phyloP scores from a whole-genome alignment of 2,888 invertebrate genomes.

The Stegophylla sp. region DNA sequence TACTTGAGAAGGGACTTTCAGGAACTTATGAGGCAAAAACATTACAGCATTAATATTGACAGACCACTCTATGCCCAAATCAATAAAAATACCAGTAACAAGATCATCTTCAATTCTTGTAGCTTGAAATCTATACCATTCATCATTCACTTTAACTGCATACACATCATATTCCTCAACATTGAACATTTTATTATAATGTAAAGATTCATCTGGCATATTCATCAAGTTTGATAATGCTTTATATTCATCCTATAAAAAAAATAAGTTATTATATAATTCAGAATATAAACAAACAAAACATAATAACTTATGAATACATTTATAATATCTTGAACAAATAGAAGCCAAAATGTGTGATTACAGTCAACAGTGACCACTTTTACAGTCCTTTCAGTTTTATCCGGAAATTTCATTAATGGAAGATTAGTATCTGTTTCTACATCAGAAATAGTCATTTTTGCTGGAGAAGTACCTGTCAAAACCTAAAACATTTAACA shows the following conservation, averaged over 20 bases:
- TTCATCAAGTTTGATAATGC: conserved; percentile 37
- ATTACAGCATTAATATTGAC: conserved; percentile 1
- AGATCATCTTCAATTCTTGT: conserved; percentile 29
- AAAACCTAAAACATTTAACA: too few relatives aligned
- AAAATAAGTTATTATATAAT: background rate
- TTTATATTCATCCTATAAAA: conserved; percentile 26
- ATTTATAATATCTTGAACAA: conserved; percentile 44
- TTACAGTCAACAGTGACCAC: conserved; percentile 17
- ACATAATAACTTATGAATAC: conserved; percentile 18
- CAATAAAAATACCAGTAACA: conserved; percentile 43
- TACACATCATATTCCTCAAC: conserved; percentile 35
- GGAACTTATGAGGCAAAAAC: conserved; percentile 46
- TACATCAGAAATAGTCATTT: background rate
- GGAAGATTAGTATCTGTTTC: background rate
- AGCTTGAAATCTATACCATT: conserved; percentile 50
- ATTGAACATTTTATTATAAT: conserved; percentile 45
- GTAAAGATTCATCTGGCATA: conserved; percentile 22
- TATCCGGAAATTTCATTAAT: conserved; percentile 38
- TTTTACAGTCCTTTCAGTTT: conserved; percentile 23
- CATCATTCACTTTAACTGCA: conserved; percentile 21
- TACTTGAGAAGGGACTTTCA: conserved; percentile 40
- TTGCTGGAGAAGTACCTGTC: too few relatives aligned
- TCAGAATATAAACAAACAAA: background rate
- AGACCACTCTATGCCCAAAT: conserved; percentile 43
- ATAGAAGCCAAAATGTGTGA: conserved; percentile 40